Conservation (phyloP, 2,113 vertebrate species). For the Pangasianodon hypophthalmus region DNA sequence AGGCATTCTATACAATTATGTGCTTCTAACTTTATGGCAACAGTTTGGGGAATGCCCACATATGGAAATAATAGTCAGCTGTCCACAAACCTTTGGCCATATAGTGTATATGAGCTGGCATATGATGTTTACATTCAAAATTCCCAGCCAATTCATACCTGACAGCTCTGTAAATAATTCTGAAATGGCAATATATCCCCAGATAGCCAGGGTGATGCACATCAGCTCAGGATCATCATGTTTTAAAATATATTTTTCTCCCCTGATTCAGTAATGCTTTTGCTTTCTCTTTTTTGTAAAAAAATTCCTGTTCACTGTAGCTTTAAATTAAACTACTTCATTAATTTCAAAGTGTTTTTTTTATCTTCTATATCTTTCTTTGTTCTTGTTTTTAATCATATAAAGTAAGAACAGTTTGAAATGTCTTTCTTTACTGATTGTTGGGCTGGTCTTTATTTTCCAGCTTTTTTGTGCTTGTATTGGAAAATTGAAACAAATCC, state of each 20-base stretch:
- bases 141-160: background rate
- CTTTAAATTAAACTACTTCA: background rate
- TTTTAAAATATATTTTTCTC: background rate
- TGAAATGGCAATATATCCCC: background rate
- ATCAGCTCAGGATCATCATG: background rate
- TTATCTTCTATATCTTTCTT: background rate
- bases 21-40: background rate
- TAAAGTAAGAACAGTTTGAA: background rate
- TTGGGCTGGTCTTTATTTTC: background rate
- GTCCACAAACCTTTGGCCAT: background rate
- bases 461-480: background rate
- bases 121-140: background rate
- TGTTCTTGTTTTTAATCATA: background rate
- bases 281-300: background rate
- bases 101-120: background rate
- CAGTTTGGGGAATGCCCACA: background rate
- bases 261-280: background rate
- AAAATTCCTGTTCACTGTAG: background rate
- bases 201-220: background rate
- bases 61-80: background rate
- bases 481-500: conserved; percentile 44
- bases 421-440: background rate
- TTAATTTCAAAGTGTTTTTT: background rate
- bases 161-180: background rate
- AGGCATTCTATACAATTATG: background rate